Conservation (phyloP, 2,797 vertebrate genomes). For the Typhlichthys subterraneus region DNA sequence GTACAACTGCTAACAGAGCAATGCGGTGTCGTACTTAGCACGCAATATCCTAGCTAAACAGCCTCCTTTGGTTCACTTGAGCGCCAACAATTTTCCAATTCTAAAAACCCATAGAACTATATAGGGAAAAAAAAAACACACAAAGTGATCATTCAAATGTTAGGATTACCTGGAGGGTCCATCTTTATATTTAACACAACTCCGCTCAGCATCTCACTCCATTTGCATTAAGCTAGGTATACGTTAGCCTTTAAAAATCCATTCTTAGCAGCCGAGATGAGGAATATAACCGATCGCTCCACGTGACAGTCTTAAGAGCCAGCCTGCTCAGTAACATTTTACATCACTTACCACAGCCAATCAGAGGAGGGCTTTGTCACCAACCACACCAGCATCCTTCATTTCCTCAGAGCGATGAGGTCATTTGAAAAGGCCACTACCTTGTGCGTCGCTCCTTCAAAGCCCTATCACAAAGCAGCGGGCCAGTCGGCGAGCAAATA, state of each 20-base stretch:
- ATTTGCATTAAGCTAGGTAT: constrained; percentile 65
- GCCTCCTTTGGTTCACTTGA: background rate
- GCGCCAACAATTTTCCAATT: background rate
- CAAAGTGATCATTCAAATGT: background rate
- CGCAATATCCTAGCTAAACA: constrained; percentile 3
- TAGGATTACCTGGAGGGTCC: constrained; percentile 78
- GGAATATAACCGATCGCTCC: constrained; percentile 76
- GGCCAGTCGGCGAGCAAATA: background rate
- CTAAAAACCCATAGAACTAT: too few species aligned
- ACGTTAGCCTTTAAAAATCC: constrained; percentile 58
- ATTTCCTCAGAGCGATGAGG: constrained; percentile 73
- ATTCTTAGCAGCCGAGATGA: background rate
- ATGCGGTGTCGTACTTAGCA: background rate
- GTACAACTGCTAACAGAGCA: background rate
- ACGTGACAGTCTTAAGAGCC: constrained; percentile 83
- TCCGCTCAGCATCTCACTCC: constrained; percentile 78
- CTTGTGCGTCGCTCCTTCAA: constrained; percentile 12
- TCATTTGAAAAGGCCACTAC: constrained; percentile 55
- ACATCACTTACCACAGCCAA: constrained; percentile 98
- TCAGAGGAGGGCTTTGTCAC: constrained; percentile 87
- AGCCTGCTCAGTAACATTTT: constrained; percentile 89
- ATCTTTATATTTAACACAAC: constrained; percentile 87
- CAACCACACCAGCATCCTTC: constrained; percentile 86
- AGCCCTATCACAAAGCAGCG: constrained; percentile 14
- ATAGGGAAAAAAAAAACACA: background rate